Evolutionary conservation across 2,888 invertebrate genomes (phyloP).

Genomic region (Elegia similella): DNA sequence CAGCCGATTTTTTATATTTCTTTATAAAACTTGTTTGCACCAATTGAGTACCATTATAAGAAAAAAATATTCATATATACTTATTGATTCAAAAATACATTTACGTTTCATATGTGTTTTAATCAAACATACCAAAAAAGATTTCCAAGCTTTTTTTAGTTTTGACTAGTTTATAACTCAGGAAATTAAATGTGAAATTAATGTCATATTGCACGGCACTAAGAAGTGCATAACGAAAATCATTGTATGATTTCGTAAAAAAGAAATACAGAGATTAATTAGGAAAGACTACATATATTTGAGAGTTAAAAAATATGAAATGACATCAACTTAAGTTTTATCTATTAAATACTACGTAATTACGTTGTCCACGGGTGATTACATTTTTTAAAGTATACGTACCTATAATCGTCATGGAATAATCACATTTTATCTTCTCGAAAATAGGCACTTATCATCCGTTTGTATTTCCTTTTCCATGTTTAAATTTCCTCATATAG

Average conservation of each 20-base stretch:
- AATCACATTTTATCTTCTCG: conserved; percentile 1
- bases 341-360: background rate
- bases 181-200: background rate
- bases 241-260: background rate
- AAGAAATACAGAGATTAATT: background rate
- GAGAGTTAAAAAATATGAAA: background rate
- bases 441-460: conserved; percentile 6
- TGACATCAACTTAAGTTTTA: background rate
- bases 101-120: background rate
- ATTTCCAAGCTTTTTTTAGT: background rate
- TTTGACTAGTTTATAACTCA: conserved; percentile 6
- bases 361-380: background rate
- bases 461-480: conserved; percentile 5
- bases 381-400: background rate
- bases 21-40: no score
- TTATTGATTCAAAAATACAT: background rate
- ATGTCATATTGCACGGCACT: background rate
- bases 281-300: background rate
- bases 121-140: background rate
- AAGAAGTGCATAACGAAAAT: background rate
- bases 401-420: background rate
- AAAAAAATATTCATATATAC: background rate
- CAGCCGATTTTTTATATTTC: no score
- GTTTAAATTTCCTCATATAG: background rate
- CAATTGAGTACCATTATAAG: no score